Evolutionary conservation across 2,888 invertebrate species (phyloP), one percentile per base, ranked within the genome.

Genomic region (Habrosyne pyritoides): DNA sequence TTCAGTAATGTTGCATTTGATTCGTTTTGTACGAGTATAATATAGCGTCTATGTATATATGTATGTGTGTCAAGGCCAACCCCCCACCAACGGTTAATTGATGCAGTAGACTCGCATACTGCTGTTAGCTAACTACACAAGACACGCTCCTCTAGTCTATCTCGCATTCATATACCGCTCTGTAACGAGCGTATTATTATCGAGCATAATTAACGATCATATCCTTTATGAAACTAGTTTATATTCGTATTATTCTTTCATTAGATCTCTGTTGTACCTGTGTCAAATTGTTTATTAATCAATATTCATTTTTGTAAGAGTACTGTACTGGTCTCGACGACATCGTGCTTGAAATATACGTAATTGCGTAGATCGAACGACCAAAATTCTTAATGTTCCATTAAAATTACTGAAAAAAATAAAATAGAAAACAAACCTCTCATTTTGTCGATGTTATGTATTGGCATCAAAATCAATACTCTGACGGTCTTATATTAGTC

Each of bases 241-340:
- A 81, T 90, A 86, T 86, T 89, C 77, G 89, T 90, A 91, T 91
- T 91, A 92, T 90, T 89, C 83, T 91, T 91, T 90, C 88, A 89
- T 89, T 91, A 91, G 92, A 92, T 92, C 92, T 91, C 91, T 91
- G 88, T 91, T 89, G 92, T 92, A 92, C 92, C 92, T 91, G 91
- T 86, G 86, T 89, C 80, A 86, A 89, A 87, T 89, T 86, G 85
- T 87, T 85, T 89, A 76, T 77, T 89, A 84, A 80, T 87, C 85
- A 81, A 83, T 83, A 84, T 89, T 87, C 86, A 83, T 83, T 79
- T 87, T 86, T 85, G 66, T 89, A 87, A 85, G 85, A 82, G 83
- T 81, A 83, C 78, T 76, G 79, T 75, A 77, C 75, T 71, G 82
- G 86, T 83, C 83, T 84, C 86, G 84, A 83, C 75, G 81, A 80